Base-by-base conservation (phyloP, 2,888 invertebrate species). In the Eupithecia centaureata region DNA sequence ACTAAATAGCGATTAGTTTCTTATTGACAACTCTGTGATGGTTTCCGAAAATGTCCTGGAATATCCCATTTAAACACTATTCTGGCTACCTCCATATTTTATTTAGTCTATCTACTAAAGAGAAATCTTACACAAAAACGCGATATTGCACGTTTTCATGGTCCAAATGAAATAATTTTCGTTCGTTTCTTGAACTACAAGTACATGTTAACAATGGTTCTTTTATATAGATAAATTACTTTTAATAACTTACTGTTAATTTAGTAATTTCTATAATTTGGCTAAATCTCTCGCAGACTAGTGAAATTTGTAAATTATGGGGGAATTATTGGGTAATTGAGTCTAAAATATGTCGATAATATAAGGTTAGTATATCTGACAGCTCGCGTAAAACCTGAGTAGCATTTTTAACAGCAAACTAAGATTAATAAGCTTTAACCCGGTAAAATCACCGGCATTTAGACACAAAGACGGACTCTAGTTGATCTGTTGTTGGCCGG, bases 401-500 rank as follows among this genome's bases (percentile, higher is more conserved):
- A 5, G 12, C 10, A 10, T 10, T 47, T 12, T 47, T n/a, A 47
- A 47, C 22, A 42, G 42, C 18, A 47, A 22, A 22, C 22, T 22
- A 22, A 47, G 22, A 4, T 47, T 12, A 47, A 10, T 22, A 22
- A 18, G 18, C 10, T 18, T 42, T 18, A 18, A 8, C n/a, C n/a
- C n/a, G n/a, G n/a, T n/a, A n/a, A 0, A 42, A 42, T 3, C 2
- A 47, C 47, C 22, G 3, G 22, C 47, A 47, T 10, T 3, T 10
- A 47, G 22, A 12, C 22, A 12, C 18, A 47, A 47, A 22, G 30
- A 22, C 30, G 28, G 38, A 18, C 38, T 54, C 32, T 62, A 35
- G 25, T 30, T 58, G 58, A 18, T 52, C 52, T 52, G 15, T 25
- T 63, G 30, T 25, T 63, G 30, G 13, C 61, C 47, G 33, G 32